phyloP scores from a whole-genome alignment of 1,140 invertebrate genomes.

The Drosophila nasuta region DNA sequence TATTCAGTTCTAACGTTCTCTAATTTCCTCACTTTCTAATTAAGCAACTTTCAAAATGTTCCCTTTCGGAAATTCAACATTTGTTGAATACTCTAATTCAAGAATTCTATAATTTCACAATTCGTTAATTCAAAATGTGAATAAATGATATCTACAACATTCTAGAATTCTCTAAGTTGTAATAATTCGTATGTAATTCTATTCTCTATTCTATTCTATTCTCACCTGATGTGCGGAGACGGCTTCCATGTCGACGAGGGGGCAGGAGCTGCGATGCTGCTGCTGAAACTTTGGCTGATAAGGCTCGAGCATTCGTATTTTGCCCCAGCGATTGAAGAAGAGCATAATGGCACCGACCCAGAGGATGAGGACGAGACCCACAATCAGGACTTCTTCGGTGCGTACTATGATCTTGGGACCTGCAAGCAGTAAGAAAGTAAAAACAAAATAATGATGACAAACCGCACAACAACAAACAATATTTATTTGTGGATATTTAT shows the following conservation, averaged over 20 bases:
- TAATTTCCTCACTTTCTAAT: too few species aligned
- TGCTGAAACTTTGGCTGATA: constrained; percentile 96
- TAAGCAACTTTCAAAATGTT: too few species aligned
- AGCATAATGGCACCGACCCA: constrained; percentile 95
- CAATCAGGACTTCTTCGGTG: constrained; percentile 94
- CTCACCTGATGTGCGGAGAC: constrained; percentile 77
- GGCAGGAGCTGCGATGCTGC: constrained; percentile 90
- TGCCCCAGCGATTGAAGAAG: constrained; percentile 96
- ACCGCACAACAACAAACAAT: too few species aligned
- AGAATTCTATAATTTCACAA: too few species aligned
- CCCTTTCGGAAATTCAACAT: too few species aligned
- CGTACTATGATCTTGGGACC: constrained; percentile 88
- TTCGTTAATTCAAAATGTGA: too few species aligned
- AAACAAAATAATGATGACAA: not conserved
- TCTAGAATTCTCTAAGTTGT: too few species aligned
- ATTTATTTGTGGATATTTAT: constrained; percentile 2
- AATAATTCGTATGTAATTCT: too few species aligned
- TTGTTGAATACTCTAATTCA: too few species aligned
- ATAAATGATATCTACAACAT: too few species aligned
- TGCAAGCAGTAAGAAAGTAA: constrained; percentile 48
- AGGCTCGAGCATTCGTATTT: constrained; percentile 95
- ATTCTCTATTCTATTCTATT: too few species aligned
- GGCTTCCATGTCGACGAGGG: constrained; percentile 86
- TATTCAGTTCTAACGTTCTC: too few species aligned
- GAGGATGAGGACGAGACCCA: constrained; percentile 92